Evolutionary conservation across 2,888 invertebrate genomes (phyloP).

Genomic region (Tiphia femorata): DNA sequence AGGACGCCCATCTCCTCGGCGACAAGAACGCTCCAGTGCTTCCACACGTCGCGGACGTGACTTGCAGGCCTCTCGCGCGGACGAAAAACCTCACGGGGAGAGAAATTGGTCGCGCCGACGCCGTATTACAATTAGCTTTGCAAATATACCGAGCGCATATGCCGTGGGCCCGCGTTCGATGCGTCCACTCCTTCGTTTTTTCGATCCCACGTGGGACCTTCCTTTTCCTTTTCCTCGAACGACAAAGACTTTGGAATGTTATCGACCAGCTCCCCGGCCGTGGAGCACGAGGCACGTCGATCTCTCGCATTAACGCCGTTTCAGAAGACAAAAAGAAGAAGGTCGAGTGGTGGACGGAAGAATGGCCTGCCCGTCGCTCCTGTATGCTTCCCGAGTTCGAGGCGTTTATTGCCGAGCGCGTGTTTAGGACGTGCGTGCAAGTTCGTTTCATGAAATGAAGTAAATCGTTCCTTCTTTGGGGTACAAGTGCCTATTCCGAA

Average conservation of each 20-base stretch:
- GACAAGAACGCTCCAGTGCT: conserved; percentile 1
- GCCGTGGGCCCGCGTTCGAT: not conserved
- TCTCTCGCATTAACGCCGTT: conserved; percentile 45
- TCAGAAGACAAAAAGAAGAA: conserved; percentile 30
- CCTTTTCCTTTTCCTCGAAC: conserved; percentile 37
- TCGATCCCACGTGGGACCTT: conserved; percentile 7
- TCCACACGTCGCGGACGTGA: conserved; percentile 21
- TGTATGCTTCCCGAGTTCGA: too few species aligned
- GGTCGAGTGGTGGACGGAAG: not conserved
- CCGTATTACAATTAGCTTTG: conserved; percentile 39
- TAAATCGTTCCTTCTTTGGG: too few species aligned
- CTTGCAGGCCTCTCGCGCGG: not conserved
- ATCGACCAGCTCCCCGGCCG: conserved; percentile 21
- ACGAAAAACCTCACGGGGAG: not conserved
- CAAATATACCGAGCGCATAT: conserved; percentile 26
- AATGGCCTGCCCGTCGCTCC: conserved; percentile 15
- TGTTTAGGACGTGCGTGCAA: too few species aligned
- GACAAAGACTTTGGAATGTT: conserved; percentile 32
- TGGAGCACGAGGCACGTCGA: conserved; percentile 20
- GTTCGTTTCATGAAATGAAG: too few species aligned
- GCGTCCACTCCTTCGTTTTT: conserved; percentile 17
- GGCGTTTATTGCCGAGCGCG: conserved; percentile 37
- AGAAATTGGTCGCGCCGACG: not conserved
- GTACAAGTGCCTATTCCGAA: too few species aligned
- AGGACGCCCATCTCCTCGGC: not conserved